These are phyloP conservation scores for Cardiocondyla obscurior DNA, from an alignment of 1,140 invertebrate genomes.

Conservation along the genomic window DNA sequence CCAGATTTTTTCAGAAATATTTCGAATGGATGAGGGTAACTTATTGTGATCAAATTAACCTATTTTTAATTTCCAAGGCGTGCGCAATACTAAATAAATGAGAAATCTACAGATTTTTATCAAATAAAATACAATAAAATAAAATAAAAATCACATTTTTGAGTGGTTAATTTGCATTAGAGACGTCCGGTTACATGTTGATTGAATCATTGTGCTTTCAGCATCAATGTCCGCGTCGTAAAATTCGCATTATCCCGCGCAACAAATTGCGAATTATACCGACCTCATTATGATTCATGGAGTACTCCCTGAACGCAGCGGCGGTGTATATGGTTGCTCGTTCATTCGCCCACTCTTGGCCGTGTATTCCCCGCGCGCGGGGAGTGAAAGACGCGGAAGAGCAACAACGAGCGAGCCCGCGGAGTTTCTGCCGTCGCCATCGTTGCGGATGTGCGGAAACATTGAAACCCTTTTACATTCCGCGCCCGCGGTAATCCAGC, in stretches of 20 bases:
- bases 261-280: conserved; percentile 70
- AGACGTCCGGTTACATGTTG: conserved; percentile 11
- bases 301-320: conserved; percentile 62
- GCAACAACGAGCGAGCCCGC: conserved; percentile 30
- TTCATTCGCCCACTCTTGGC: background rate
- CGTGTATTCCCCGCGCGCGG: conserved; percentile 36
- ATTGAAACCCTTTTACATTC: conserved; percentile 70
- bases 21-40: background rate
- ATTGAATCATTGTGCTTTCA: conserved; percentile 43
- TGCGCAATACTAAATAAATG: background rate
- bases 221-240: conserved; percentile 13
- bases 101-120: background rate
- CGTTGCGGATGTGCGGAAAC: conserved; percentile 59
- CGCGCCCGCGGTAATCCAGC: conserved; percentile 57
- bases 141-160: background rate
- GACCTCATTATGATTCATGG: conserved; percentile 68
- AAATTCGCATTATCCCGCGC: conserved; percentile 57
- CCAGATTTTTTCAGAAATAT: background rate
- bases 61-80: background rate
- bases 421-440: conserved; percentile 43
- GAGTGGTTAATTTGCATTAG: background rate
- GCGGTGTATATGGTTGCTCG: background rate
- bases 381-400: conserved; percentile 13
- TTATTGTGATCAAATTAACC: background rate
- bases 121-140: too few relatives aligned